Evolutionary conservation across 2,888 invertebrate genomes (phyloP), one percentile per base, ranked within the genome.

Genomic region (Amphipyra berbera): DNA sequence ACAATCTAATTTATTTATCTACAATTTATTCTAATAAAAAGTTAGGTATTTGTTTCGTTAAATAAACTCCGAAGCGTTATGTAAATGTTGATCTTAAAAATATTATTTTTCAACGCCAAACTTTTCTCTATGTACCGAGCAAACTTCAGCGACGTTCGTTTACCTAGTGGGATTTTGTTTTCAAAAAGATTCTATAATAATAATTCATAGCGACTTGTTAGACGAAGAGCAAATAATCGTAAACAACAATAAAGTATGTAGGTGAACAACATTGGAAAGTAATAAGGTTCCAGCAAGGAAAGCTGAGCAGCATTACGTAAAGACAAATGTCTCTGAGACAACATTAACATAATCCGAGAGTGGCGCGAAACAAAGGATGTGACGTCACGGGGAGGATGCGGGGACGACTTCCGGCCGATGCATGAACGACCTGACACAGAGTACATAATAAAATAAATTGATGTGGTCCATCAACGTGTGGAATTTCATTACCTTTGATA

Each of bases 271-370:
- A 89, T 89, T 79, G 88, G 82, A 88, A 90, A 89, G 89, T 89
- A 90, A 90, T 89, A 89, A 88, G 82, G 86, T 84, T 82, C 75
- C 72, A 76, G 61, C 79, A 76, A 84, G 84, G 79, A 86, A 86
- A 85, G 86, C 88, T 85, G 83, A 85, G 76, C 78, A 86, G 89
- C 84, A 90, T 91, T 92, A 90, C 87, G 84, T 79, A 89, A 89
- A 92, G 92, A 93, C 91, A 92, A 93, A 93, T 93, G 92, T 91
- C 88, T 89, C 83, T 78, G 89, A 88, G 87, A 88, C 88, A 84
- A 82, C 88, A 93, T 94, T 94, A 92, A 88, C 93, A 93, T 94
- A 94, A 93, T 93, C 91, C 90, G 79, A 83, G 85, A 84, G 85
- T 86, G 87, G 82, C 79, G 81, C 86, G 86, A 87, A 84, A 88